Evolutionary conservation across 2,113 vertebrate species (phyloP).

Genomic region (Calyptomena viridis): DNA sequence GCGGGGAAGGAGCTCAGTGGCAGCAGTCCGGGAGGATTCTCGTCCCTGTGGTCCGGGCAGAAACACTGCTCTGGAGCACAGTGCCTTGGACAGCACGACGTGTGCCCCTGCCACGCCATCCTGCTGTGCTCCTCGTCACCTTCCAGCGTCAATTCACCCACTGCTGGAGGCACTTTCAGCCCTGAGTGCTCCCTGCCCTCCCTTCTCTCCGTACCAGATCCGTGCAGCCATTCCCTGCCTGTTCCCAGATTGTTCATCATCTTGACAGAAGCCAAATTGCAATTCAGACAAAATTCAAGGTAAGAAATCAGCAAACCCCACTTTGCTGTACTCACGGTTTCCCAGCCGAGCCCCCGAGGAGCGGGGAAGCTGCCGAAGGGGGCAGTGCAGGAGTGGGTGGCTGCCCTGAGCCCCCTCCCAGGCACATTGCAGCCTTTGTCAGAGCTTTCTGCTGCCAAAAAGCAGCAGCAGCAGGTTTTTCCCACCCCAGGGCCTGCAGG

Average conservation of each 20-base stretch:
- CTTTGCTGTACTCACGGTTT: neutral
- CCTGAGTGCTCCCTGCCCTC: neutral
- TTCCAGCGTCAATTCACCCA: neutral
- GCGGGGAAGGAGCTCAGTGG: fast-evolving
- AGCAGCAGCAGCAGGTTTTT: neutral
- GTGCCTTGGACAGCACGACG: fast-evolving
- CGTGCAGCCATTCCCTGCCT: neutral
- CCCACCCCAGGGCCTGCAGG: neutral
- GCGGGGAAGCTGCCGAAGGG: neutral
- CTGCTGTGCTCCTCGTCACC: neutral
- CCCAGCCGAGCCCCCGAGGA: neutral
- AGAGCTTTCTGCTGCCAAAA: neutral
- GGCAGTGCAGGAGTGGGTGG: neutral
- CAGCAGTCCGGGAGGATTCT: fast-evolving
- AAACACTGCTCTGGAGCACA: neutral
- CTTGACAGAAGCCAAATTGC: slow-evolving; percentile 12
- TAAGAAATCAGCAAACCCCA: neutral
- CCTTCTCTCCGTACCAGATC: neutral
- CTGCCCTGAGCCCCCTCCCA: neutral
- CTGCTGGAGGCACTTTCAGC: neutral
- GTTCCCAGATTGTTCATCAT: neutral
- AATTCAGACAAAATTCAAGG: neutral
- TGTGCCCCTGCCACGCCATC: fast-evolving
- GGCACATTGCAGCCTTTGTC: neutral
- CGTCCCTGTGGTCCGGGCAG: neutral